phyloP scores from a whole-genome alignment of 2,113 vertebrate species.

The Gopherus evgoodei region DNA sequence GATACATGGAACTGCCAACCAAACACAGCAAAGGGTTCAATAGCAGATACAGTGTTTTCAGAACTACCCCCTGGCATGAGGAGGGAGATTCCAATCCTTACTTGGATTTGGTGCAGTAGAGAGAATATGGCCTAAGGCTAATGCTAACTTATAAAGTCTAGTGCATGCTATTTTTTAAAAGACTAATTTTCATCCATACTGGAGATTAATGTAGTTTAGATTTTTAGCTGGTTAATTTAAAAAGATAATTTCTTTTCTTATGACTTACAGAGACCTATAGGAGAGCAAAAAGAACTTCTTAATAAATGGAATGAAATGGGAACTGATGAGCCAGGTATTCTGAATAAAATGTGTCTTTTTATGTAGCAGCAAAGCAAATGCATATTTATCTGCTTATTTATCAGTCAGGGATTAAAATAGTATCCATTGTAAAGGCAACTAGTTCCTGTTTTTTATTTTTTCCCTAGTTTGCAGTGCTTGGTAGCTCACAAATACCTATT shows the following conservation, averaged over 20 bases:
- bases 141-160: not conserved
- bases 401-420: not conserved
- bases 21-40: not conserved
- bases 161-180: not conserved
- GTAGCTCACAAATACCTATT: conserved; percentile 6
- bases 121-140: not conserved
- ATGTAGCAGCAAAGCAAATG: not conserved
- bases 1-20: not conserved
- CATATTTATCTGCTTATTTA: not conserved
- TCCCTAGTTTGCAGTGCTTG: not conserved
- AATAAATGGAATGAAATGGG: conserved; percentile 99
- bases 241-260: conserved; percentile 32
- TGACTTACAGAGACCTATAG: conserved; percentile 85
- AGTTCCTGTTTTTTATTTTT: not conserved
- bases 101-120: not conserved
- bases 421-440: not conserved
- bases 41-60: not conserved
- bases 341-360: not conserved
- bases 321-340: conserved; percentile 94
- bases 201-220: not conserved
- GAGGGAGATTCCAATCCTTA: not conserved
- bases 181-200: not conserved
- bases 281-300: conserved; percentile 93
- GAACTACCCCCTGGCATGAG: not conserved
- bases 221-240: conserved; percentile 26